Evolutionary conservation across 2,888 invertebrate genomes (phyloP).

Genomic region (Ormyrus rosae): DNA sequence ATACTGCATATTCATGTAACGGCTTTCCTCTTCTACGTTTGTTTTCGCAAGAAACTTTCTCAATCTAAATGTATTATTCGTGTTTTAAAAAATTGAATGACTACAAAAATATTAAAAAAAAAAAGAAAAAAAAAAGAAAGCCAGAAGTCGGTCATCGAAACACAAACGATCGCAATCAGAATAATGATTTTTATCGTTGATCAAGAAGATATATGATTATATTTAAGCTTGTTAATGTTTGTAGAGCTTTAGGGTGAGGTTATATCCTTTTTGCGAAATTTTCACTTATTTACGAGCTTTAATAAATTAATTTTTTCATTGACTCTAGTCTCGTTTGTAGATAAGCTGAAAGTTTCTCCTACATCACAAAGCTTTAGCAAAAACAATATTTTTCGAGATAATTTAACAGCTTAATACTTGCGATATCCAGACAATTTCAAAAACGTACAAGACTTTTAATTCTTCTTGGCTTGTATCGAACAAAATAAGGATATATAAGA

Average conservation of each 20-base stretch:
- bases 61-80: constrained; percentile 41
- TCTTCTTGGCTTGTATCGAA: constrained; percentile 5
- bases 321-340: background rate
- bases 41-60: constrained; percentile 25
- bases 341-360: background rate
- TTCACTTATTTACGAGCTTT: background rate
- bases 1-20: too few relatives aligned
- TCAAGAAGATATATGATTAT: constrained; percentile 12
- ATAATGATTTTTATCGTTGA: constrained; percentile 11
- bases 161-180: background rate
- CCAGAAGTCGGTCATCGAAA: constrained; percentile 15
- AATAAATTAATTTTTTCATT: background rate
- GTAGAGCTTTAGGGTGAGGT: background rate
- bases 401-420: constrained; percentile 16
- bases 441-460: background rate
- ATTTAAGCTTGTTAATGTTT: constrained; percentile 22
- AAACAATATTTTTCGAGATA: background rate
- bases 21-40: background rate
- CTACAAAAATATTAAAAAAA: background rate
- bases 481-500: background rate
- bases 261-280: too few relatives aligned
- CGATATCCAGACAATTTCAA: constrained; percentile 16
- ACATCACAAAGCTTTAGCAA: background rate
- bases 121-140: background rate
- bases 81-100: constrained; percentile 10